Conservation (phyloP, 2,888 invertebrate genomes). For the Temnothorax unifasciatus region DNA sequence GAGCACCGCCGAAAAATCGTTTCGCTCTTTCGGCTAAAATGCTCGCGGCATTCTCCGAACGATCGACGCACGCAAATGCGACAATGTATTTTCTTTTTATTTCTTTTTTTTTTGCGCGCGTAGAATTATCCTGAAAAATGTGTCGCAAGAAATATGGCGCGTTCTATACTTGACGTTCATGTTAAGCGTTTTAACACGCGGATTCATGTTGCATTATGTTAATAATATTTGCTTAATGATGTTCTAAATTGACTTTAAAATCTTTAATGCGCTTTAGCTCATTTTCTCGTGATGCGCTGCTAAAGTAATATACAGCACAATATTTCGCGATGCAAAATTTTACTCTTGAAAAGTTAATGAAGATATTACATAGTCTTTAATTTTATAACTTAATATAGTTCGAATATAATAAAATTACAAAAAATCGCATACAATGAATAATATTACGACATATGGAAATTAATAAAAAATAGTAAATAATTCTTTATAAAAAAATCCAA, state of each 20-base stretch:
- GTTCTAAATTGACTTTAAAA: conserved; percentile 27
- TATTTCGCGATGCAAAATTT: neutral
- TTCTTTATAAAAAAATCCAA: neutral
- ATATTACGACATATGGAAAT: neutral
- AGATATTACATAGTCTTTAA: neutral
- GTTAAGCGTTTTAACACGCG: conserved; percentile 11
- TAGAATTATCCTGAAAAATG: conserved; percentile 18
- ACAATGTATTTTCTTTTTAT: neutral
- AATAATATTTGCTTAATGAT: conserved; percentile 25
- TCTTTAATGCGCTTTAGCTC: conserved; percentile 20
- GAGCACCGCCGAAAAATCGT: neutral
- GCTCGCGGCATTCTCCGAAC: neutral
- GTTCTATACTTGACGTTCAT: neutral
- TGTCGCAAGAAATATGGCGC: neutral
- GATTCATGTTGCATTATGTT: conserved; percentile 2
- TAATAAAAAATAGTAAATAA: neutral
- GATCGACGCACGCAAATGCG: conserved; percentile 17
- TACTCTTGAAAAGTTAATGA: neutral
- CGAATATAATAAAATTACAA: neutral
- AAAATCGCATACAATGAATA: neutral
- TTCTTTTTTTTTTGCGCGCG: neutral
- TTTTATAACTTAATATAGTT: neutral
- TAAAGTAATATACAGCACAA: neutral
- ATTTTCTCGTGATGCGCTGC: neutral
- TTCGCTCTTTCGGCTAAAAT: conserved; percentile 25